Base-by-base conservation (phyloP, 2,113 vertebrate genomes). In the Felis chaus region DNA sequence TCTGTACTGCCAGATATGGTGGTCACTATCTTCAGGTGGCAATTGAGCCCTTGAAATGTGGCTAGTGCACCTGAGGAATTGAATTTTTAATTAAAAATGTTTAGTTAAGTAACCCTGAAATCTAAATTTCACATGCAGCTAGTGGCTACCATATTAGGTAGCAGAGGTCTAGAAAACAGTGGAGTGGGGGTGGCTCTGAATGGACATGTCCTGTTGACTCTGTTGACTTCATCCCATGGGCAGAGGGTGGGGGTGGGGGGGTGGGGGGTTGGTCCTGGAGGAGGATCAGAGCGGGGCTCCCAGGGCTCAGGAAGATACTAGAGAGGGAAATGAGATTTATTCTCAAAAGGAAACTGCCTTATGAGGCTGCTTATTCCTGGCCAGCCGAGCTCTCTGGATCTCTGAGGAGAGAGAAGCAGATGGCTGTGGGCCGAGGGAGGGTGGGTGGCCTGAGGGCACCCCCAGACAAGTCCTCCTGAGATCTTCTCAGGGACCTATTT, bases 381-480 rank as follows among this genome's bases (percentile, higher is more conserved):
- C 76, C 7, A 4, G 23, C 25, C 0, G 31, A 57, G n/a, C 36
- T 68, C n/a, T 96, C 45, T 23, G 61, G 31, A 89, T 79, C 76
- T 74, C 92, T 18, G 79, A 95, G 79, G 55, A 89, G 68, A 89
- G 14, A 73, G n/a, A 88, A 55, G 50, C 85, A 36, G 78, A 83
- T 29, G 79, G 41, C 84, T 84, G 45, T 5, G 82, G 48, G 13
- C 55, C 53, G 63, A 66, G 36, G 68, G 61, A 69, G 48, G 73
- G 39, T 50, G 33, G 50, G 16, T 4, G 29, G 82, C 86, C 27
- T 33, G 31, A 94, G 73, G 91, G 57, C 19, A 27, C 74, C 92
- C 83, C 71, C 69, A 63, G n/a, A 83, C 39, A 55, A 89, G 89
- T 83, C 50, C 14, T 96, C 80, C 95, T 97, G 97, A 97, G 97